These are phyloP conservation scores for Lordiphosa andalusiaca DNA, from an alignment of 2,888 invertebrate species.

Conservation along the genomic window DNA sequence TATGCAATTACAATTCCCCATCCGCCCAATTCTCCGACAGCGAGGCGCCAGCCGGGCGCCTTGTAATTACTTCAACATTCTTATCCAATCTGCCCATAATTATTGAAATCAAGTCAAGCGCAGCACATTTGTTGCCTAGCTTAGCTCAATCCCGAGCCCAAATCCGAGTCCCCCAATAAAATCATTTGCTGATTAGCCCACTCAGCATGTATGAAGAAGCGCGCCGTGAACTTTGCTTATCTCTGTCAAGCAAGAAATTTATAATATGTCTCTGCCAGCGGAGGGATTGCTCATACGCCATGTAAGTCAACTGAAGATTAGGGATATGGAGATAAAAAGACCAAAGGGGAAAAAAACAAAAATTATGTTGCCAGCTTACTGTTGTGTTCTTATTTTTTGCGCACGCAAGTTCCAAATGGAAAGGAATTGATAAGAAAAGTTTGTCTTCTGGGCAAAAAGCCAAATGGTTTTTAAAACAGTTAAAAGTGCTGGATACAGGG, in stretches of 20 bases:
- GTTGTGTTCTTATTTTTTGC: constrained; percentile 3
- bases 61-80: constrained; percentile 59
- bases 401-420: background rate
- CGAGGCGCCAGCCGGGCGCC: constrained; percentile 47
- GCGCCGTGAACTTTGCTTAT: constrained; percentile 50
- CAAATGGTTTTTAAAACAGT: too few relatives aligned
- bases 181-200: constrained; percentile 60
- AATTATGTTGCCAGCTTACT: constrained; percentile 57
- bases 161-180: constrained; percentile 43
- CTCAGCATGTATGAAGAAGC: constrained; percentile 29
- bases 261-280: constrained; percentile 41
- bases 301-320: constrained; percentile 25
- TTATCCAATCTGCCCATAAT: constrained; percentile 54
- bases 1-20: constrained; percentile 36
- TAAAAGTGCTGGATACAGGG: too few relatives aligned
- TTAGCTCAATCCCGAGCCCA: constrained; percentile 2
- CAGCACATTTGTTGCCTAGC: constrained; percentile 58
- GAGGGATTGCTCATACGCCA: constrained; percentile 43
- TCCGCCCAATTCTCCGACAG: background rate
- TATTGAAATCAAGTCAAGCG: constrained; percentile 60
- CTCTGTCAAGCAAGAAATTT: constrained; percentile 54
- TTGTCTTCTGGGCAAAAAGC: background rate
- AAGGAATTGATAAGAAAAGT: background rate
- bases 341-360: constrained; percentile 20
- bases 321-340: constrained; percentile 3